Evolutionary conservation across 2,113 vertebrate species (phyloP).

Genomic region (Hemichromis elongatus): DNA sequence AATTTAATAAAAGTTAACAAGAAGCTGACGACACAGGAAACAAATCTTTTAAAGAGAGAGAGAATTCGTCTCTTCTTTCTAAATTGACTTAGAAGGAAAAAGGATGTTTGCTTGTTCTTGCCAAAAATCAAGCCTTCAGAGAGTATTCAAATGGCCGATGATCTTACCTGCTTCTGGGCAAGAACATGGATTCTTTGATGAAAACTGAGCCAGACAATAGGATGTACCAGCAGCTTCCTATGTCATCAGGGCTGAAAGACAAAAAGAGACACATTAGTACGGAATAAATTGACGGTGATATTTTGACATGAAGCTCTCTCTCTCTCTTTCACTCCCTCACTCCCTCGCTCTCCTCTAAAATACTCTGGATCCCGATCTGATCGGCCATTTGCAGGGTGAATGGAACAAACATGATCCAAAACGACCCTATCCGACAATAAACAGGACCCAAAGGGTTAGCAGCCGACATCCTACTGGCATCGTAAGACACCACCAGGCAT

Average conservation of each 20-base stretch:
- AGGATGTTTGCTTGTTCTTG: neutral
- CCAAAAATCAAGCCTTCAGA: neutral
- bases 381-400: neutral
- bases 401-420: neutral
- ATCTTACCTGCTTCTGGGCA: constrained; percentile 96
- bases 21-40: neutral
- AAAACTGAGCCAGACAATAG: constrained; percentile 97
- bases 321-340: too few species aligned
- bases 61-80: neutral
- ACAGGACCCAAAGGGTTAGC: neutral
- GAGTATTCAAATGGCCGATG: neutral
- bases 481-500: neutral
- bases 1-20: neutral
- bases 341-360: accelerated
- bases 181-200: constrained; percentile 99
- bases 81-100: neutral
- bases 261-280: neutral
- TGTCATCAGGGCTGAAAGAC: constrained; percentile 83
- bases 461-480: neutral
- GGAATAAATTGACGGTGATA: neutral
- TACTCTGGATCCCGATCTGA: neutral
- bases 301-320: neutral
- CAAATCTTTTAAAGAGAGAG: neutral
- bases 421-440: neutral
- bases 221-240: constrained; percentile 98